Conservation (phyloP, 2,113 vertebrate species). For the Promerops cafer region DNA sequence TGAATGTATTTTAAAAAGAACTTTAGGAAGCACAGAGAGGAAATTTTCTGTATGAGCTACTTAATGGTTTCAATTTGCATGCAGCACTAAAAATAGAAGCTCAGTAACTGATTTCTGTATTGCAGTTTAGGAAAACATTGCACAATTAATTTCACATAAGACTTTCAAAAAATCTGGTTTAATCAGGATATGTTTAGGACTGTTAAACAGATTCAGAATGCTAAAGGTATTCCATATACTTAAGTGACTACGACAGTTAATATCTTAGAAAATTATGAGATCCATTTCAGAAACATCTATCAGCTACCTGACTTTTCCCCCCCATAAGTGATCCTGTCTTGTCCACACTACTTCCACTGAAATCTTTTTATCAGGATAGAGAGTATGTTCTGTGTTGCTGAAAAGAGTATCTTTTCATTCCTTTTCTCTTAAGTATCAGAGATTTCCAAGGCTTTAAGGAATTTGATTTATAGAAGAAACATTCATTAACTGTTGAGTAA, state of each 20-base stretch:
- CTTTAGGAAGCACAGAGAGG: not conserved
- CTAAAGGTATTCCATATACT: not conserved
- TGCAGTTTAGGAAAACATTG: slow-evolving; percentile 26
- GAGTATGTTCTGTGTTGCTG: not conserved
- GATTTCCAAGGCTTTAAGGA: not conserved
- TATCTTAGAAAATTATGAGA: not conserved
- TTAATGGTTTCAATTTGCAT: slow-evolving; percentile 46
- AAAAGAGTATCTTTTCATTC: not conserved
- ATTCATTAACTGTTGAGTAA: not conserved
- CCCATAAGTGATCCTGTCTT: not conserved
- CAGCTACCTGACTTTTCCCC: not conserved
- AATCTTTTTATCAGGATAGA: not conserved
- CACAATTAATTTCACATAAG: slow-evolving; percentile 31
- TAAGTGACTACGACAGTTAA: not conserved
- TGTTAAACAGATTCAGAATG: not conserved
- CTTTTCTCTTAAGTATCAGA: not conserved
- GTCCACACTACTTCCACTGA: not conserved
- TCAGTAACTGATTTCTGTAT: slow-evolving; percentile 21
- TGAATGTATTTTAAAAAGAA: not conserved
- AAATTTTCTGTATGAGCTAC: slow-evolving; percentile 26
- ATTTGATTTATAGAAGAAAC: not conserved
- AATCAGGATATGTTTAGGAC: not conserved
- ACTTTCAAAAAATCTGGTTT: slow-evolving; percentile 28
- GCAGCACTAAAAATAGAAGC: slow-evolving; percentile 29
- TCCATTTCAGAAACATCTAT: not conserved